phyloP scores from a whole-genome alignment of 2,888 invertebrate species.

The Leptopilina myrica region DNA sequence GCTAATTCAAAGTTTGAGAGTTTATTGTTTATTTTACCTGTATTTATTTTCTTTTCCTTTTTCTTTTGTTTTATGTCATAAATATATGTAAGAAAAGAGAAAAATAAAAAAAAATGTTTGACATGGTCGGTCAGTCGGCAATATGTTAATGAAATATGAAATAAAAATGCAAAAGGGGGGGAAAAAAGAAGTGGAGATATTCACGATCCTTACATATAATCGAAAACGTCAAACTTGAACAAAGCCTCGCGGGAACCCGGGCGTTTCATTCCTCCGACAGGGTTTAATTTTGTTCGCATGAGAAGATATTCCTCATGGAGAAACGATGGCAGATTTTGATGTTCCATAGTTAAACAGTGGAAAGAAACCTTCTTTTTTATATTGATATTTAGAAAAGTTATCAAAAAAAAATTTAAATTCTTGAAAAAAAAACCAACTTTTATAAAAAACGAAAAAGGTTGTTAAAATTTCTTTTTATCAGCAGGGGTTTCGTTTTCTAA shows the following conservation, averaged over 20 bases:
- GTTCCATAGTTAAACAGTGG: constrained; percentile 40
- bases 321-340: constrained; percentile 53
- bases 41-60: no score
- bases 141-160: constrained; percentile 55
- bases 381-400: no score
- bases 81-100: no score
- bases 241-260: constrained; percentile 68
- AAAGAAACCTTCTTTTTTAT: constrained; percentile 34
- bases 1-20: no score
- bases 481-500: no score
- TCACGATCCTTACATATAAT: constrained; percentile 63
- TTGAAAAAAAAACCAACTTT: no score
- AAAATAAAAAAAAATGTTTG: constrained; percentile 10
- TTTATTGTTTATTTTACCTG: no score
- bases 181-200: constrained; percentile 52
- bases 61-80: no score
- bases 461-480: no score
- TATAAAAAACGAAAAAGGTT: no score
- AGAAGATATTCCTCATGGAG: constrained; percentile 66
- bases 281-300: constrained; percentile 75
- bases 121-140: constrained; percentile 12
- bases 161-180: constrained; percentile 47
- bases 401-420: no score
- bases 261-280: constrained; percentile 75
- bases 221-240: constrained; percentile 73